These are phyloP conservation scores for Polypterus bichir DNA, from an alignment of 2,113 vertebrate species.

Conservation along the genomic window DNA sequence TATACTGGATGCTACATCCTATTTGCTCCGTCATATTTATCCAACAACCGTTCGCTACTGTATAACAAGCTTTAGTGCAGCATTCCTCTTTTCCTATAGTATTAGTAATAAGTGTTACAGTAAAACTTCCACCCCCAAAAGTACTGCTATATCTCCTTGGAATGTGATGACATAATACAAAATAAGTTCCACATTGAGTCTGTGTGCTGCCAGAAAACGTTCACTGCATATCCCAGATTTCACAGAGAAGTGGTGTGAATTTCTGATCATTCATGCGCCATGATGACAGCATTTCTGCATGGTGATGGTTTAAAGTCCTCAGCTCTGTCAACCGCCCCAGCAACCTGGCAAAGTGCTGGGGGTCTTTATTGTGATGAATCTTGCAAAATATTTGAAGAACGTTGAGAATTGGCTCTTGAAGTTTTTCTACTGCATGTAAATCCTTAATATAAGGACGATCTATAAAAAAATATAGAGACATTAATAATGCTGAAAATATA, in stretches of 20 bases:
- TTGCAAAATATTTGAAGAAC: slow-evolving; percentile 77
- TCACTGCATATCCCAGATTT: slow-evolving; percentile 97
- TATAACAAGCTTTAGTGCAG: no score
- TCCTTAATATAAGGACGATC: slow-evolving; percentile 87
- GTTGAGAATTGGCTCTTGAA: slow-evolving; percentile 81
- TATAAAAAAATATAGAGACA: slow-evolving; percentile 30
- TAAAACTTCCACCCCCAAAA: no score
- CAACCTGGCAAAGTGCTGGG: slow-evolving; percentile 90
- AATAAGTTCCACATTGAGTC: no score
- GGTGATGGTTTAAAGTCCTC: slow-evolving; percentile 88
- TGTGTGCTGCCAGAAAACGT: no score
- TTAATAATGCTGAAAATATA: no score
- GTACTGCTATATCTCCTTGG: no score
- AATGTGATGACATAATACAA: no score
- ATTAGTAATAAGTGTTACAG: no score
- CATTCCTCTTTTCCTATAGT: no score
- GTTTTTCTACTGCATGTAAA: slow-evolving; percentile 73
- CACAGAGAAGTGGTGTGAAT: slow-evolving; percentile 92
- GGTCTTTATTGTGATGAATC: slow-evolving; percentile 69
- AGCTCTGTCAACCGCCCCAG: slow-evolving; percentile 86
- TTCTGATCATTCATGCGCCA: slow-evolving; percentile 90
- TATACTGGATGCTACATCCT: no score
- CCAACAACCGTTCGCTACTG: no score
- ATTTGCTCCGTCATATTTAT: no score
- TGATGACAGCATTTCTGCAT: slow-evolving; percentile 85